phyloP scores from a whole-genome alignment of 2,888 invertebrate species.

The Pammene aurita region DNA sequence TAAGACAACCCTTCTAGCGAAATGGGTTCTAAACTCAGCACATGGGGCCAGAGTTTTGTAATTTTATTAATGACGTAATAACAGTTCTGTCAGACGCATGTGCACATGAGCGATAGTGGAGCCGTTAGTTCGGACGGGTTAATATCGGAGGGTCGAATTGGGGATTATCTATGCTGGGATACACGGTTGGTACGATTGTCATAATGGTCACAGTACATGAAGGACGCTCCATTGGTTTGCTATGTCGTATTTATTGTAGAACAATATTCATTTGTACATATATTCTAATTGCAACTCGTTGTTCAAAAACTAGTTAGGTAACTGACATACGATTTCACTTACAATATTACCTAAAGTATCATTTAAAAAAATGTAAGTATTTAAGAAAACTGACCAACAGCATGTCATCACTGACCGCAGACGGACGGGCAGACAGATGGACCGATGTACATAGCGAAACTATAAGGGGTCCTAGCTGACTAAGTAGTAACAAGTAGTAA shows the following conservation, averaged over 20 bases:
- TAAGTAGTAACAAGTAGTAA: too few species aligned
- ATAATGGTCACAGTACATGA: slow-evolving; percentile 44
- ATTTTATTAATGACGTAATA: slow-evolving; percentile 84
- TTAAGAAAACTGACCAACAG: too few species aligned
- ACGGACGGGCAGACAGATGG: too few species aligned
- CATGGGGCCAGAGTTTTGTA: slow-evolving; percentile 81
- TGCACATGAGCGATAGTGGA: slow-evolving; percentile 80
- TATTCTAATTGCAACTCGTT: too few species aligned
- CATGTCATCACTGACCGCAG: too few species aligned
- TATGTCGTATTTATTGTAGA: slow-evolving; percentile 9
- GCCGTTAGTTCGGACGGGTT: slow-evolving; percentile 80
- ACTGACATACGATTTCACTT: too few species aligned
- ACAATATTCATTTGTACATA: background rate
- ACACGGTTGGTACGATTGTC: slow-evolving; percentile 58
- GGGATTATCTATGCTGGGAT: slow-evolving; percentile 73
- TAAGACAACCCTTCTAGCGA: slow-evolving; percentile 59
- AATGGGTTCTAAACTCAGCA: slow-evolving; percentile 74
- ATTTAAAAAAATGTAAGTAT: too few species aligned
- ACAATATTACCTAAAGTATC: too few species aligned
- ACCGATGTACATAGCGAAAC: too few species aligned
- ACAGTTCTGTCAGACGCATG: slow-evolving; percentile 82
- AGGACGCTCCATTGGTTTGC: slow-evolving; percentile 31
- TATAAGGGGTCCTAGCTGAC: too few species aligned
- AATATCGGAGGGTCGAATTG: slow-evolving; percentile 74
- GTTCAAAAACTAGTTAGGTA: too few species aligned